These are phyloP conservation scores for Solenopsis fugax DNA, from an alignment of 1,140 invertebrate species.

Conservation along the genomic window DNA sequence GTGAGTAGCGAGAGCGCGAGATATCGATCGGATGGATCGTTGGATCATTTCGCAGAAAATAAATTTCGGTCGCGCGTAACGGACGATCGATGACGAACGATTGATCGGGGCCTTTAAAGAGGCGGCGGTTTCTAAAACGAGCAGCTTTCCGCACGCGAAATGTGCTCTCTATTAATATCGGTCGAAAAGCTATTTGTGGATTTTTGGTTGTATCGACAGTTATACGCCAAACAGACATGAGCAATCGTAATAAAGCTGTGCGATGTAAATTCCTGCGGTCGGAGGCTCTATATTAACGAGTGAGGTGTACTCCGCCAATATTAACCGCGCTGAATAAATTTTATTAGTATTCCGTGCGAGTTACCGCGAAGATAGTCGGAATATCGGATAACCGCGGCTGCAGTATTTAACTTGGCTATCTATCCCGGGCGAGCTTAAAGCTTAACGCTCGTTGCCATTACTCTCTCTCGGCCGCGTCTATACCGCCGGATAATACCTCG, in stretches of 20 bases:
- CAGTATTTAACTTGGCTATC: constrained; percentile 61
- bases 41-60: background rate
- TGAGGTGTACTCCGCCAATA: constrained; percentile 43
- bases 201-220: background rate
- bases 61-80: background rate
- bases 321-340: constrained; percentile 54
- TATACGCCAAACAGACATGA: background rate
- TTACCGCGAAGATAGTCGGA: constrained; percentile 57
- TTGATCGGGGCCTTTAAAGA: background rate
- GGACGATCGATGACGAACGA: background rate
- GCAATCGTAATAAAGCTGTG: constrained; percentile 9
- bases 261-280: constrained; percentile 26
- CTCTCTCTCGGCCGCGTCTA: constrained; percentile 12
- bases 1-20: constrained; percentile 75
- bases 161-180: background rate
- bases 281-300: constrained; percentile 29
- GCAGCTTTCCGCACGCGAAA: background rate
- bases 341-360: constrained; percentile 53
- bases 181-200: background rate
- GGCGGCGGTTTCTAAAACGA: background rate
- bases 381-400: constrained; percentile 58
- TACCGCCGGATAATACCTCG: constrained; percentile 20
- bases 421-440: constrained; percentile 50
- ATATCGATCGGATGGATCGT: constrained; percentile 1
- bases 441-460: constrained; percentile 50